Conservation (phyloP, 2,888 invertebrate genomes). For the Cylindroiulus punctatus region DNA sequence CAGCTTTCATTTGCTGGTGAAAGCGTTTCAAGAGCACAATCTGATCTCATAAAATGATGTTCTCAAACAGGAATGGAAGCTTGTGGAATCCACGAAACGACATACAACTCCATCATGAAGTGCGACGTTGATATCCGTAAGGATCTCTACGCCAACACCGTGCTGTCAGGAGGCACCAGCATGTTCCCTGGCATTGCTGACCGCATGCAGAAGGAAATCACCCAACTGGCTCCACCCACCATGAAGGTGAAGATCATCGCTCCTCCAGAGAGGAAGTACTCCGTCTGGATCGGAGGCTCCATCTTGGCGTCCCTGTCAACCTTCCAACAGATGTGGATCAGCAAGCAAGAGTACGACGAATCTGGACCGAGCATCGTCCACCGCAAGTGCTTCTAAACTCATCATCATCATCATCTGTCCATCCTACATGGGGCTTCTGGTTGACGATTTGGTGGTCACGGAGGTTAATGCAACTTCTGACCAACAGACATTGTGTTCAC, state of each 20-base stretch:
- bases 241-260: slow-evolving; percentile 82
- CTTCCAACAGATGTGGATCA: slow-evolving; percentile 96
- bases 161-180: slow-evolving; percentile 86
- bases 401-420: no score
- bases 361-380: slow-evolving; percentile 95
- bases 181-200: slow-evolving; percentile 98
- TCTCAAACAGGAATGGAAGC: slow-evolving; percentile 75
- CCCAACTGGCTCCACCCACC: slow-evolving; percentile 76
- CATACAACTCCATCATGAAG: slow-evolving; percentile 95
- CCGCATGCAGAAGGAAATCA: slow-evolving; percentile 97
- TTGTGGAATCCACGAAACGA: slow-evolving; percentile 88
- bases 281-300: slow-evolving; percentile 98
- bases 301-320: slow-evolving; percentile 91
- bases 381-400: slow-evolving; percentile 91
- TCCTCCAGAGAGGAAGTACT: slow-evolving; percentile 96
- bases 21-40: no score
- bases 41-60: not conserved
- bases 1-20: not conserved
- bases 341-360: slow-evolving; percentile 97
- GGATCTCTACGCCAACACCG: slow-evolving; percentile 66
- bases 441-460: no score
- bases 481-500: no score
- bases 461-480: no score
- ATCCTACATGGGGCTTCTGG: no score
- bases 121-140: slow-evolving; percentile 90